A percentile compares a stretch with the other conserved stretches of the same genome.
phyloP scores from a whole-genome alignment of 30 jellyfish, hydroid and myxozoan species.

The Chironex yamaguchii region DNA sequence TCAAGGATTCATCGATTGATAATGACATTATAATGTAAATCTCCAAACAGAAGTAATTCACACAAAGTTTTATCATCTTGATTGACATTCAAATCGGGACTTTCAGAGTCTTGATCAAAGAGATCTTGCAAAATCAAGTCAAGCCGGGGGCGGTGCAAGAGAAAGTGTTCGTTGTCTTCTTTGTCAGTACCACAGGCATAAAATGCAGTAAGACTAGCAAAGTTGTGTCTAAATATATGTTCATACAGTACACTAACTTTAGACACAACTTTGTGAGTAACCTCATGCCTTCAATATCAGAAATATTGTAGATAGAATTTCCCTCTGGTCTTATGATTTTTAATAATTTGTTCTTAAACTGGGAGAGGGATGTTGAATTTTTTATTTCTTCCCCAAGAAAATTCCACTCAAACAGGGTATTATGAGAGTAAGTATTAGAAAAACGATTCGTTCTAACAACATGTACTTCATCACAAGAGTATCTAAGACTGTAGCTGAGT shows the following conservation, averaged over 20 bases:
- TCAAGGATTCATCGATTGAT: no score
- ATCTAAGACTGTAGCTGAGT: conserved; percentile 12
- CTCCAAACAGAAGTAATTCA: no score
- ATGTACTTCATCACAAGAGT: conserved; percentile 16
- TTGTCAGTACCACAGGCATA: no score
- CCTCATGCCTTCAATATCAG: conserved; percentile 8
- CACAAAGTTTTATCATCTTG: no score
- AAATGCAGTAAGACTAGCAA: no score
- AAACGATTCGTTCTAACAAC: conserved; percentile 45
- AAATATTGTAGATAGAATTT: not conserved
- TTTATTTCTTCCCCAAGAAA: conserved; percentile 30
- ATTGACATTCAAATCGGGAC: no score
- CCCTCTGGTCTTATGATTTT: conserved; percentile 19
- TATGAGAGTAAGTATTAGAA: conserved; percentile 25
- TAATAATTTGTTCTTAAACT: conserved; percentile 26
- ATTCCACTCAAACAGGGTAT: conserved; percentile 45
- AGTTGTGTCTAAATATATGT: conserved; percentile 43
- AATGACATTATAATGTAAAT: no score
- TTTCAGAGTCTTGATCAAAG: no score
- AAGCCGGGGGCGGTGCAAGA: no score
- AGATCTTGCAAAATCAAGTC: no score
- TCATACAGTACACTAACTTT: conserved; percentile 16
- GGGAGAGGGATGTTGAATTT: conserved; percentile 8
- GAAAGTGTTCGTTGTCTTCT: no score
- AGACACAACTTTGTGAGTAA: conserved; percentile 14